Base-by-base conservation (phyloP, 2,797 vertebrate species). In the Sus cebifrons region DNA sequence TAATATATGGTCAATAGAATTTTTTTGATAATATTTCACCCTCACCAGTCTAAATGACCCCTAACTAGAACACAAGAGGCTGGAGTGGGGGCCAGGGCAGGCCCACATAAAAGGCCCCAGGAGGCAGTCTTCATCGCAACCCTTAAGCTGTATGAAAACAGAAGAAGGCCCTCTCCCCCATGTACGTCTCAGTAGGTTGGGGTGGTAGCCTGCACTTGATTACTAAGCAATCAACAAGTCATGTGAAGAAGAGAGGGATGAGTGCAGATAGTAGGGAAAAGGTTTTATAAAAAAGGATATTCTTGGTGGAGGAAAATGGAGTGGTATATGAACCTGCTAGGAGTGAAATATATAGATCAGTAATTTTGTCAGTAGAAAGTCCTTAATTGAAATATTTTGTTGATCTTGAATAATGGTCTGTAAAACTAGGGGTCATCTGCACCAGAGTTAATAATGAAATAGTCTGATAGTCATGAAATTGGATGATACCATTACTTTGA, bases 381-480 rank as follows among this genome's bases (percentile, higher is more conserved):
- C 14, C 68, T 27, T 7, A 52, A 1, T 9, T 86, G 52, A 93
- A 88, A 52, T 95, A 91, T 56, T 91, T 60, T 87, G 27, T 96
- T n/a, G 40, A 71, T n/a, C 20, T 74, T 81, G 29, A 94, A 77
- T 77, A 85, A 44, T 82, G 56, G 16, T 20, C 21, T 73, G 5
- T 87, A 85, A 94, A 84, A 56, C 23, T 56, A 49, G 16, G 7
- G 71, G 23, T 86, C 44, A 74, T 78, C 17, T 71, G 25, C 6
- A 68, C 54, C 20, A 68, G 56, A 78, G 52, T 95, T 89, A 92
- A 40, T 91, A 88, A 78, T 92, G 73, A 92, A 92, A 64, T 15
- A 68, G 86, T 75, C 94, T 82, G 56, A 23, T 89, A 95, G 67
- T 81, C 52, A 5, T 56, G 29, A 62, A 86, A 75, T 18, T 82